Evolutionary conservation across 2,113 vertebrate species (phyloP).

Genomic region (Planiliza haematocheilus): DNA sequence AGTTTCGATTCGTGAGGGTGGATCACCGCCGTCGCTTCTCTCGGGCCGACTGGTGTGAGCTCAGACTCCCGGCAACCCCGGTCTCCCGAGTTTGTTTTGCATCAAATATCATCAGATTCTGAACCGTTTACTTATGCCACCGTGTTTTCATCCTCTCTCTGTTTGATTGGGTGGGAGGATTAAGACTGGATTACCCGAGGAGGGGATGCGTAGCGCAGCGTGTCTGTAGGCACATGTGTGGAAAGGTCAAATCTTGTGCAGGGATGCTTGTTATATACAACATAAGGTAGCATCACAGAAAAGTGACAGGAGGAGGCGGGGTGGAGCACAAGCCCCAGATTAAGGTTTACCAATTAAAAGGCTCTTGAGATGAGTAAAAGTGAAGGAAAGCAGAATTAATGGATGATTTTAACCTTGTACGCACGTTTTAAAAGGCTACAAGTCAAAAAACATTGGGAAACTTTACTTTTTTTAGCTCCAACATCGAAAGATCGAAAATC

Average conservation of each 20-base stretch:
- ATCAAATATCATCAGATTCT: conserved; percentile 51
- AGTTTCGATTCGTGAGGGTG: conserved; percentile 8
- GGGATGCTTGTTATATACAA: not conserved
- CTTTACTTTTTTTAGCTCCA: no score
- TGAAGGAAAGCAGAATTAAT: no score
- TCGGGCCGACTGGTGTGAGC: not conserved
- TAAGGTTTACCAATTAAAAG: no score
- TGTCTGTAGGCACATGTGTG: conserved; percentile 20
- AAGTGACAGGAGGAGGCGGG: not conserved
- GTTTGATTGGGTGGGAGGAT: conserved; percentile 68
- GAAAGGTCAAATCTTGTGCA: conserved; percentile 8
- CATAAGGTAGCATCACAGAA: no score
- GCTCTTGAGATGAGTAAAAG: no score
- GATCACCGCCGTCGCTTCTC: conserved; percentile 2
- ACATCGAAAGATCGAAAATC: no score
- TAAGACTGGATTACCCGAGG: conserved; percentile 66
- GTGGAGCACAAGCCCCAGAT: not conserved
- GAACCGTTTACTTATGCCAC: conserved; percentile 42
- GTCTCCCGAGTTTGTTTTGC: not conserved
- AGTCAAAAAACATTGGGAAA: no score
- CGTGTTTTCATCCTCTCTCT: conserved; percentile 60
- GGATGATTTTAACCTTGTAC: no score
- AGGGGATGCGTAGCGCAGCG: conserved; percentile 18
- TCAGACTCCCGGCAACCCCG: not conserved
- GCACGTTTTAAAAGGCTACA: no score